Conservation (phyloP, 2,797 vertebrate species). For the Epinephelus malabaricus region DNA sequence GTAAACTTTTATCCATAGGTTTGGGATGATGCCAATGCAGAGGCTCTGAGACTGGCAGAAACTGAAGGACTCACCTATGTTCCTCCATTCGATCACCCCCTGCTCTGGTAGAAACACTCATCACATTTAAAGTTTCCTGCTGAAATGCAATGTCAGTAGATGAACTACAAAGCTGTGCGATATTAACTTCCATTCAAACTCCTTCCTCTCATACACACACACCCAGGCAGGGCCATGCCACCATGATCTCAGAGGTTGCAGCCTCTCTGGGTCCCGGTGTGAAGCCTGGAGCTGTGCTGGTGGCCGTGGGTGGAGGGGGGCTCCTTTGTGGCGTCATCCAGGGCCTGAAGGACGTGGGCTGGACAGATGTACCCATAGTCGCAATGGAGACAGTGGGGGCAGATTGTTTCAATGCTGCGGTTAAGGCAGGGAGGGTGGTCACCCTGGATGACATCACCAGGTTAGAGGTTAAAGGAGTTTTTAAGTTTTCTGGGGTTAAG, state of each 20-base stretch:
- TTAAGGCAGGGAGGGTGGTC: slow-evolving; percentile 81
- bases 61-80: slow-evolving; percentile 81
- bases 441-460: slow-evolving; percentile 89
- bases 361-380: slow-evolving; percentile 84
- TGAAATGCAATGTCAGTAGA: too few species aligned
- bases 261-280: slow-evolving; percentile 65
- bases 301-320: slow-evolving; percentile 88
- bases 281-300: slow-evolving; percentile 85
- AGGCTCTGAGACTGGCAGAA: slow-evolving; percentile 81
- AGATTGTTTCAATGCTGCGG: slow-evolving; percentile 83
- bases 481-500: accelerated
- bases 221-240: slow-evolving; percentile 86
- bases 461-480: slow-evolving; percentile 57
- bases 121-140: not conserved
- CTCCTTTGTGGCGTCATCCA: slow-evolving; percentile 87
- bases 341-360: slow-evolving; percentile 85
- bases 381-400: slow-evolving; percentile 88
- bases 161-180: not conserved
- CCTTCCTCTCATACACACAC: not conserved
- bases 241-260: slow-evolving; percentile 81
- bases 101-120: slow-evolving; percentile 83
- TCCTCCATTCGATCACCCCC: slow-evolving; percentile 86
- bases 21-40: slow-evolving; percentile 88
- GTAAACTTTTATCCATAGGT: slow-evolving; percentile 72
- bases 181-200: not conserved